These are phyloP conservation scores for Numenius phaeopus DNA, from an alignment of 2,797 vertebrate genomes.

Conservation along the genomic window DNA sequence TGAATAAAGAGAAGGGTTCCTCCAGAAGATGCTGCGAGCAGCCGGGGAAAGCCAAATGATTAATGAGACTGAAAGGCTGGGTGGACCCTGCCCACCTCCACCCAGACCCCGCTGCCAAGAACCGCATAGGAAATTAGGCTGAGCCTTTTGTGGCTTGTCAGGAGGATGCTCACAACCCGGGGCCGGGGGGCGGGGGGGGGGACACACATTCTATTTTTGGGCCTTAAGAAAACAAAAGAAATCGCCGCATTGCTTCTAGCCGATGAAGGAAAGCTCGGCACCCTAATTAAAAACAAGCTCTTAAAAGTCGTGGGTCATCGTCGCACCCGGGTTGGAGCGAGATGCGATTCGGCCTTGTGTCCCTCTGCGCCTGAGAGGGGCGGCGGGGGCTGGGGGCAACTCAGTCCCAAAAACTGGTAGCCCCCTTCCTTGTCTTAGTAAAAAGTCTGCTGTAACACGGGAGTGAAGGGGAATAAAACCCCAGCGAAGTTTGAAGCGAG, in stretches of 20 bases:
- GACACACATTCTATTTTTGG: slow-evolving; percentile 40
- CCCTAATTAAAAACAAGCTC: neutral
- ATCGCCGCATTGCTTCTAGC: neutral
- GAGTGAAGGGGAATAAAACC: accelerated
- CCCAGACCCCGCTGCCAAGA: slow-evolving; percentile 94
- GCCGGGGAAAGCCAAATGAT: slow-evolving; percentile 90
- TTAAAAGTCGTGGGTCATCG: neutral
- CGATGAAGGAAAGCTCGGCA: neutral
- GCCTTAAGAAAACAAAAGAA: slow-evolving; percentile 68
- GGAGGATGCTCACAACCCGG: slow-evolving; percentile 74
- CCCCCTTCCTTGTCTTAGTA: accelerated
- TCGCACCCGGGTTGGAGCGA: neutral
- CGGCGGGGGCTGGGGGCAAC: neutral
- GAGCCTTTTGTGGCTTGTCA: slow-evolving; percentile 79
- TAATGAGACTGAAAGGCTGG: slow-evolving; percentile 98
- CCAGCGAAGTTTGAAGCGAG: neutral
- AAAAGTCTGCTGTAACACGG: accelerated
- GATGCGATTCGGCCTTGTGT: accelerated
- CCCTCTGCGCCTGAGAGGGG: neutral
- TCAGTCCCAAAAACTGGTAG: neutral
- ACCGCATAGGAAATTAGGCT: slow-evolving; percentile 91
- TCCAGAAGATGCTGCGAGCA: slow-evolving; percentile 92
- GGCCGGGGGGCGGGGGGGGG: neutral
- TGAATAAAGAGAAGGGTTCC: slow-evolving; percentile 83
- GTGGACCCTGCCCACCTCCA: slow-evolving; percentile 96